Base-by-base conservation (phyloP, 1,140 invertebrate species). In the Cecropterus lyciades region DNA sequence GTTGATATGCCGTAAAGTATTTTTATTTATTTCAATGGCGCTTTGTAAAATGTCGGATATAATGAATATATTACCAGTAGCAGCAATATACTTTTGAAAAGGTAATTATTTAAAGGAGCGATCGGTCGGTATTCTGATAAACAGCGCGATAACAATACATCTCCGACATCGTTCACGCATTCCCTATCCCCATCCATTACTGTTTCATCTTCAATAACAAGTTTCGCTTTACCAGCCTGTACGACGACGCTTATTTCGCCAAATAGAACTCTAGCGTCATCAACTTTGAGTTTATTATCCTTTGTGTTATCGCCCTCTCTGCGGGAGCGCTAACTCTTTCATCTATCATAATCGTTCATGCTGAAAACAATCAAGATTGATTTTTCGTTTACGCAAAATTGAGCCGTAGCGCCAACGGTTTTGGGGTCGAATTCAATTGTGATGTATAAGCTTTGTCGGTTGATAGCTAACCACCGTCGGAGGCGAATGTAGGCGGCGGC, bases 281-380 rank as follows among this genome's bases (percentile, higher is more conserved):
- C 20, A 59, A 1, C 16, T 69, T 69, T 80, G 66, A 74, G 89
- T 73, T 75, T 69, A 76, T 65, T 73, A 71, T 72, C 52, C 30
- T 46, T 69, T 76, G 57, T 33, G 17, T 20, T 42, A 45, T 42
- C 65, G 46, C 43, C 75, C n/a, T 75, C 82, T 82, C 84, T 84
- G 87, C 84, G 77, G 80, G 80, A 85, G 85, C 86, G 89, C 89
- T 92, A 92, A 92, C 89, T 92, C 89, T 92, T 92, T 90, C 89
- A 92, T 92, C 89, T 92, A 92, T 92, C 89, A 92, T 90, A 92
- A 92, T 92, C 87, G 87, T 90, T 92, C 89, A 91, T 91, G 89
- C 86, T 90, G 89, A 91, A 91, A 91, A 89, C 89, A 88, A 91
- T 91, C 89, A 91, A 91, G 89, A 91, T 91, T 90, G 86, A 89